A percentile compares a stretch with the other conserved stretches of the same genome.
Evolutionary conservation across 2,113 vertebrate species (phyloP).

Genomic region (Heterocephalus glaber): DNA sequence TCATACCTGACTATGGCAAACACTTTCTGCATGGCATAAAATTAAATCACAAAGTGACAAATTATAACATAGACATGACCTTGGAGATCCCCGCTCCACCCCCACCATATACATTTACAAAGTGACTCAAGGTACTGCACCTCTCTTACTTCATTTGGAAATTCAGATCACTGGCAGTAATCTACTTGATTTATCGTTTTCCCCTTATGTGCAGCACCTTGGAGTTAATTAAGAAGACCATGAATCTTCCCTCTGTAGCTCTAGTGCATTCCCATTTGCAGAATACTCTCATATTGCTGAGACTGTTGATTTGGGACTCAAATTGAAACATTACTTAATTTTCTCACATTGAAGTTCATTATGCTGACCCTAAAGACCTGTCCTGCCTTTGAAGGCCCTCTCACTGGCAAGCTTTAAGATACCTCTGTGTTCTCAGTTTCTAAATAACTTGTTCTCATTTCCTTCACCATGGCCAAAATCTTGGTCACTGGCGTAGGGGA

Average conservation of each 20-base stretch:
- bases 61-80: constrained; percentile 66
- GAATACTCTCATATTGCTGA: constrained; percentile 63
- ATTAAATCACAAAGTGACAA: constrained; percentile 33
- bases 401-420: constrained; percentile 63
- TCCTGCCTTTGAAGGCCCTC: constrained; percentile 61
- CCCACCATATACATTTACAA: constrained; percentile 65
- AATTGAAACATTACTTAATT: constrained; percentile 78
- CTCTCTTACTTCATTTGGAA: constrained; percentile 74
- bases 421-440: constrained; percentile 25
- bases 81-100: constrained; percentile 38
- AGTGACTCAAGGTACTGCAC: constrained; percentile 67
- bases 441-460: constrained; percentile 71
- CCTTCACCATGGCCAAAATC: constrained; percentile 42
- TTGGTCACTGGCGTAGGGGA: constrained; percentile 17
- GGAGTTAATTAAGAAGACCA: constrained; percentile 72
- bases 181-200: constrained; percentile 75
- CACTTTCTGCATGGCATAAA: not conserved
- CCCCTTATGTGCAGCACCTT: constrained; percentile 62
- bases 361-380: constrained; percentile 59
- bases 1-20: not conserved
- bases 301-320: constrained; percentile 68
- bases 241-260: constrained; percentile 74
- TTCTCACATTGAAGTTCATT: constrained; percentile 76
- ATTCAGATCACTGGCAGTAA: constrained; percentile 61
- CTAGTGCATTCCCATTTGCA: constrained; percentile 26